Base-by-base conservation (phyloP, 2,113 vertebrate genomes). In the Hyperopisus bebe region DNA sequence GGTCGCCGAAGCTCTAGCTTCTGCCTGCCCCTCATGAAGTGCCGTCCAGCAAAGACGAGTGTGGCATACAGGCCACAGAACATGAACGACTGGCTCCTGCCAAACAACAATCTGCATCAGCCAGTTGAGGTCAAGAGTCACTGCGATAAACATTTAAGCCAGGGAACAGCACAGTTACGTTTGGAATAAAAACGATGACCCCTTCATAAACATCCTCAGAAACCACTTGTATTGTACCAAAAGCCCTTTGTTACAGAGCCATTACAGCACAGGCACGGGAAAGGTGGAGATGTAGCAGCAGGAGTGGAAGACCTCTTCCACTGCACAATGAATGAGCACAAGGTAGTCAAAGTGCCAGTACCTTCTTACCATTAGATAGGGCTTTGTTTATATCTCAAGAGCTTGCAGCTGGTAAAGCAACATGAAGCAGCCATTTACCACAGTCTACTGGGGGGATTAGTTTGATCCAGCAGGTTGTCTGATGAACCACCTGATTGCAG, bases 21-120 rank as follows among this genome's bases (percentile, higher is more conserved):
- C 1, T 93, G 95, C 83, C 95, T 90, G 5, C 95, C 83, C 91
- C 94, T 97, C 97, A 98, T 98, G 91, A 95, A 95, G 91, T 92
- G 92, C 11, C 96, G 97, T 0, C 96, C 96, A 11, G 92, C 92
- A 48, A 97, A 94, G 39, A 97, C 94, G 42, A 97, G 21, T 0
- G 93, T 92, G n/a, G 94, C 94, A 48, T 98, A 98, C 58, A 96
- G 83, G 31, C 94, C 89, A 1, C 94, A 95, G 89, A 98, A 95
- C 86, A 93, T 89, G 53, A 97, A 96, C 0, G 96, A 93, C 2
- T 91, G 92, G 55, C 89, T 91, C 96, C 97, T 80, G 35, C 74
- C 35, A 80, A 42, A 80, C 13, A 47, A 70, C 8, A 47, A n/a
- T 3, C 44, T 31, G 6, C 39, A 47, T 55, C 55, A 88, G 35